These are phyloP conservation scores for Scortum barcoo DNA, from an alignment of 2,113 vertebrate genomes.

Conservation along the genomic window DNA sequence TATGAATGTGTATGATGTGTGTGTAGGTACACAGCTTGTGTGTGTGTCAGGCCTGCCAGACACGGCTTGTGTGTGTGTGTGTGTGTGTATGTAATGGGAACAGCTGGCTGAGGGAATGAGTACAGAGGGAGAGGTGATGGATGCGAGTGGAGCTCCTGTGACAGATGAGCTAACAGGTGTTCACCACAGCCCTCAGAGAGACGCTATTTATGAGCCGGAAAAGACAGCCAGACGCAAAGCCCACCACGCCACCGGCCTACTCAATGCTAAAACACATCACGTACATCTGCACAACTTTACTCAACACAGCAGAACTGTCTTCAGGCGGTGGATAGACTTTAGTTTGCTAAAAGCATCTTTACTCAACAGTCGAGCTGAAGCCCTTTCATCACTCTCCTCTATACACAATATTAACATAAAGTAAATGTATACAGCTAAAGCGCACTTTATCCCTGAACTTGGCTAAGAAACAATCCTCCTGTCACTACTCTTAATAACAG, in stretches of 20 bases:
- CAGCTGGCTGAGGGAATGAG: conserved; percentile 83
- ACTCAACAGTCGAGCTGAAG: background rate
- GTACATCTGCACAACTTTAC: conserved; percentile 61
- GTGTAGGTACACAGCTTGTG: conserved; percentile 35
- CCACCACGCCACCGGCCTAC: conserved; percentile 43
- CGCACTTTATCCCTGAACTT: background rate
- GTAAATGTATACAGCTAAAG: background rate
- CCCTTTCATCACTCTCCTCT: conserved; percentile 7
- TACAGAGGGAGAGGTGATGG: conserved; percentile 82
- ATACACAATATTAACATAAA: background rate
- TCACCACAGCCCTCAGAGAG: conserved; percentile 78
- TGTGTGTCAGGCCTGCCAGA: conserved; percentile 57
- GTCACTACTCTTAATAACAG: background rate
- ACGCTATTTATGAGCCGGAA: conserved; percentile 81
- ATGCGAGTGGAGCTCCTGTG: conserved; percentile 79
- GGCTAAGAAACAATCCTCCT: background rate
- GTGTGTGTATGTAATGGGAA: conserved; percentile 72
- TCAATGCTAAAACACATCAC: conserved; percentile 50
- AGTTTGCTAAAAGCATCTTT: conserved; percentile 8
- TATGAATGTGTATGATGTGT: conserved; percentile 45
- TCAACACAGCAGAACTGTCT: conserved; percentile 21
- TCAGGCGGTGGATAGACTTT: background rate
- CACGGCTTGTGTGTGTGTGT: conserved; percentile 39
- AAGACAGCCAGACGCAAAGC: conserved; percentile 80
- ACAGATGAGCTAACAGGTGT: conserved; percentile 85